phyloP scores from a whole-genome alignment of 1,140 invertebrate species.

The Orchestia grillus region DNA sequence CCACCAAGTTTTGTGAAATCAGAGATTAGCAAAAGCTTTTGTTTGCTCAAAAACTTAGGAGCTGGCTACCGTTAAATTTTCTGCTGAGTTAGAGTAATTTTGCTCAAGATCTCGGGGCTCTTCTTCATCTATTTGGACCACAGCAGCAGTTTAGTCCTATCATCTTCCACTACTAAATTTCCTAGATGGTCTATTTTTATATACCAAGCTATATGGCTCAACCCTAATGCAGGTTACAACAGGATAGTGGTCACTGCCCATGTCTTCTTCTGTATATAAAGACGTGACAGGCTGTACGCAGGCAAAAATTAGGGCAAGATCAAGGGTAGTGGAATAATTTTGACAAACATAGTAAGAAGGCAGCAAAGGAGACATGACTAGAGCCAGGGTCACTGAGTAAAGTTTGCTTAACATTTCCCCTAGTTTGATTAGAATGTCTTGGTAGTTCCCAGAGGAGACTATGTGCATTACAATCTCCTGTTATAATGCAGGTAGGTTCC shows the following conservation, averaged over 20 bases:
- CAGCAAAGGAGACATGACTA: background rate
- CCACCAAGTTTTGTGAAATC: too few species aligned
- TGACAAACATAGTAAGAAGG: background rate
- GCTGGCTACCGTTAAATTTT: background rate
- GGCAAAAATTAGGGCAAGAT: background rate
- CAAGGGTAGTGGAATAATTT: background rate
- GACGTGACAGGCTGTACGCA: background rate
- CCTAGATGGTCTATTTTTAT: background rate
- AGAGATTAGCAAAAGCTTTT: too few species aligned
- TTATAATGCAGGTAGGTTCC: background rate
- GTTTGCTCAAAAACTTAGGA: too few species aligned
- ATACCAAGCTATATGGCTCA: background rate
- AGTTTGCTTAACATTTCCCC: background rate
- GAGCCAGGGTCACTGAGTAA: background rate
- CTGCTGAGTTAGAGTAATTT: background rate
- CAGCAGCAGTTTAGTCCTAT: background rate
- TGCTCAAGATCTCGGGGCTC: background rate
- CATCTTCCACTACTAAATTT: background rate
- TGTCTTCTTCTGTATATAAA: background rate
- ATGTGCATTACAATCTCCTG: background rate
- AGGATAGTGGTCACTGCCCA: background rate
- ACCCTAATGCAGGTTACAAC: background rate
- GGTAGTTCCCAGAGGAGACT: background rate
- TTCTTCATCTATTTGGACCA: background rate
- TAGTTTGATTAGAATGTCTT: background rate